Base-by-base conservation (phyloP, 1,140 invertebrate genomes). In the Sipha flava region DNA sequence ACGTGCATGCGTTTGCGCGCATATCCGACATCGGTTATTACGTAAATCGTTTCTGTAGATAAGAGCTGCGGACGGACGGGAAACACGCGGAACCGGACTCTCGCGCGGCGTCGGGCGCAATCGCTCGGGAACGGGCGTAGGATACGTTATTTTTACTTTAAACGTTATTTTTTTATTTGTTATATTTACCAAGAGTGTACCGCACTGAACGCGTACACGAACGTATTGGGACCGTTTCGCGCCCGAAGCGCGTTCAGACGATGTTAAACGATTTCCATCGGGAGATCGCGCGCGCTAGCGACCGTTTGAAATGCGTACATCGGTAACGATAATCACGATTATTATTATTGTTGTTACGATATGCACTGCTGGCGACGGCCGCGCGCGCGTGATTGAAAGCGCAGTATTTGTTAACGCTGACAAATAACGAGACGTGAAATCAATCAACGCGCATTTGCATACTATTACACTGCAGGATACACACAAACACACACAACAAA, bases 341-440 rank as follows among this genome's bases (percentile, higher is more conserved):
- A 54, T 37, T 40, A n/a, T 3, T 23, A 68, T 29, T 9, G 47
- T 34, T 3, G 26, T 45, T 26, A 43, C 18, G 7, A 31, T 72
- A 37, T 26, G 14, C 49, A 40, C 49, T 52, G 29, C 31, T 23
- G 72, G 72, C 49, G 72, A 75, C 47, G n/a, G n/a, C n/a, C n/a
- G n/a, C n/a, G n/a, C n/a, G n/a, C n/a, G 47, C 21, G 72, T 75
- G 72, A 75, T 75, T 75, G 72, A 75, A 26, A 31, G 72, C n/a
- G 9, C 31, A n/a, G 31, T 40, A 75, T 75, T 75, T 75, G 72
- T 75, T 54, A 75, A 75, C 34, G 59, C 73, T 70, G 52, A 59
- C 73, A 59, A 54, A 57, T 34, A 14, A 16, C 73, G 34, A 59
- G 16, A 57, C 52, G 73, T 57, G 73, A 26, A 77, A 77, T 77